Conservation (phyloP, 92 coral and sea anemone genomes). For the Actinernus sp. region DNA sequence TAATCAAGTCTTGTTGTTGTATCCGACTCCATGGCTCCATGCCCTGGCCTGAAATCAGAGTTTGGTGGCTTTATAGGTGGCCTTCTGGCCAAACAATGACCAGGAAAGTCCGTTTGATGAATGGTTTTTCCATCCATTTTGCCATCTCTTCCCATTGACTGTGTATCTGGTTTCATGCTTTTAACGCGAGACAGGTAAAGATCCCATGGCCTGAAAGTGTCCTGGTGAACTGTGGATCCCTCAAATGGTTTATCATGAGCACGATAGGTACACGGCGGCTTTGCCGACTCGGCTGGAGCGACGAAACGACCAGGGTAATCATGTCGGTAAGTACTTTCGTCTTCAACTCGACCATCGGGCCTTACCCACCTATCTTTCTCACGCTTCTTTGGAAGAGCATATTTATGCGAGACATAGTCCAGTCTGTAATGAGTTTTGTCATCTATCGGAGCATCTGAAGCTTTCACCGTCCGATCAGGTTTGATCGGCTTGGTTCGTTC, state of each 20-base stretch:
- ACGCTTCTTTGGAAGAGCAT: conserved; percentile 86
- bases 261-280: conserved; percentile 77
- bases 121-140: conserved; percentile 93
- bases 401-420: conserved; percentile 81
- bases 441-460: conserved; percentile 86
- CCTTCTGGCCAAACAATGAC: conserved; percentile 84
- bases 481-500: conserved; percentile 86
- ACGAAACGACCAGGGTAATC: conserved; percentile 86
- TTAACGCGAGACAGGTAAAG: conserved; percentile 68
- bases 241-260: conserved; percentile 87
- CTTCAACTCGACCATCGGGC: conserved; percentile 90
- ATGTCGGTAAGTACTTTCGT: conserved; percentile 84
- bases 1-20: conserved; percentile 98
- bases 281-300: conserved; percentile 92
- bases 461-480: conserved; percentile 86
- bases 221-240: conserved; percentile 87
- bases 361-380: conserved; percentile 75
- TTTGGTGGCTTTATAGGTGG: conserved; percentile 86
- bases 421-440: conserved; percentile 81
- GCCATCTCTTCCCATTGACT: conserved; percentile 67
- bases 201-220: conserved; percentile 98
- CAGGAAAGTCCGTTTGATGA: conserved; percentile 96
- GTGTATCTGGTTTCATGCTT: conserved; percentile 89
- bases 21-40: conserved; percentile 91
- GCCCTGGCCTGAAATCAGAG: conserved; percentile 76